Evolutionary conservation across 1,140 invertebrate genomes (phyloP), one percentile per base, ranked within the genome.

Genomic region (Cotesia chilonis): DNA sequence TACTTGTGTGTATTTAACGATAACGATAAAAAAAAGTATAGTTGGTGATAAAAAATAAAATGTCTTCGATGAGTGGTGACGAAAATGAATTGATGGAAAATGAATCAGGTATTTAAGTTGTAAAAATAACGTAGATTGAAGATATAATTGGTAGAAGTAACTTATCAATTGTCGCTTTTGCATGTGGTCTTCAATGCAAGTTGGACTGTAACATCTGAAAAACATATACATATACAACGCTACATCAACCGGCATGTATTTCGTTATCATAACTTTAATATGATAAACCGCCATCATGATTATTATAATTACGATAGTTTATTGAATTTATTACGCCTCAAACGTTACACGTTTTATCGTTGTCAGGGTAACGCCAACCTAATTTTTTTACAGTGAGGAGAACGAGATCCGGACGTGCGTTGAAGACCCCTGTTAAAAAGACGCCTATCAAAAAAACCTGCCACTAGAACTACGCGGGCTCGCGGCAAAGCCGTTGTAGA

Each of bases 1-100:
- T 47, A 47, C 41, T 47, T 47, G 41, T 47, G 41, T 47, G 41
- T 47, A 47, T 47, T 47, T 47, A 47, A 47, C 41, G 41, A 47
- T 47, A 47, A 47, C 41, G 41, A 47, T 47, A 47, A 47, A 47
- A 17, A 17, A 47, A 9, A 47, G 41, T 7, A 47, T 47, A 47
- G 41, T 6, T 47, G 10, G 41, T 47, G 41, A 47, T 47, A 47
- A 47, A 28, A 47, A 47, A 47, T 47, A 81, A 79, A 60, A 84
- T 84, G 83, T 84, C 83, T 73, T 84, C 83, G 55, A 76, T 82
- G 68, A 85, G 83, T 75, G 83, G 82, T 75, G 83, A 85, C 59
- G 83, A 85, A 38, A 81, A 61, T 70, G 83, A 85, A 68, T 70
- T 81, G n/a, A 68, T 72, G 38, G 74, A 80, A 60, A 78, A 68